Percentiles rank a stretch among this genome's conserved stretches.
These are phyloP conservation scores for Chionomys nivalis DNA, from an alignment of 2,113 vertebrate genomes.

Conservation along the genomic window DNA sequence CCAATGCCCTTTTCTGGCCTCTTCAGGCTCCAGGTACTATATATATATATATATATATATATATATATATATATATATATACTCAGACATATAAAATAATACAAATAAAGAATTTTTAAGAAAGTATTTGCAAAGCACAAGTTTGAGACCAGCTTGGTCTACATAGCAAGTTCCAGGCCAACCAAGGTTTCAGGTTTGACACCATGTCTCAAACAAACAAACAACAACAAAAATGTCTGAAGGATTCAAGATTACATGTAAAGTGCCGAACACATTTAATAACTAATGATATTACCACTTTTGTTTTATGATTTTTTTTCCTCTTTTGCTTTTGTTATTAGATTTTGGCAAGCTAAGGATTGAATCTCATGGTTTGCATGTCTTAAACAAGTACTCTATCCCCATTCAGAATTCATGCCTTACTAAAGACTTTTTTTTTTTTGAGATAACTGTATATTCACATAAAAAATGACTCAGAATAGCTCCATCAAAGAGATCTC, in stretches of 20 bases:
- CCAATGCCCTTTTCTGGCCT: neutral
- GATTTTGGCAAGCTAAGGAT: neutral
- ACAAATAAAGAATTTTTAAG: neutral
- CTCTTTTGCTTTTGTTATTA: neutral
- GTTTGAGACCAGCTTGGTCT: neutral
- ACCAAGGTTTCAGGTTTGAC: too few relatives aligned
- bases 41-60: too few relatives aligned
- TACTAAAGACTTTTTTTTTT: neutral
- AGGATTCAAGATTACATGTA: neutral
- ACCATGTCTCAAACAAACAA: neutral
- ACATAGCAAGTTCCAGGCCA: neutral
- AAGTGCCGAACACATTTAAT: neutral
- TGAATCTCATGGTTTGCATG: neutral
- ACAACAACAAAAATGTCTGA: too few relatives aligned
- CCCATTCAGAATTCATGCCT: neutral
- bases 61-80: too few relatives aligned
- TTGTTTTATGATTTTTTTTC: neutral
- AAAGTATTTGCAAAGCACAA: neutral
- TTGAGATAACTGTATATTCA: neutral
- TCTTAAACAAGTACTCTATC: neutral
- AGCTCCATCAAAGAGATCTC: neutral
- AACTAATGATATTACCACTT: neutral
- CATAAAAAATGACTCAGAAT: neutral
- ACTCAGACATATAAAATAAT: neutral
- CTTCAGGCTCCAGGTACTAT: neutral